These are phyloP conservation scores for Gymnosoma rotundatum DNA, from an alignment of 2,888 invertebrate genomes.

Conservation along the genomic window DNA sequence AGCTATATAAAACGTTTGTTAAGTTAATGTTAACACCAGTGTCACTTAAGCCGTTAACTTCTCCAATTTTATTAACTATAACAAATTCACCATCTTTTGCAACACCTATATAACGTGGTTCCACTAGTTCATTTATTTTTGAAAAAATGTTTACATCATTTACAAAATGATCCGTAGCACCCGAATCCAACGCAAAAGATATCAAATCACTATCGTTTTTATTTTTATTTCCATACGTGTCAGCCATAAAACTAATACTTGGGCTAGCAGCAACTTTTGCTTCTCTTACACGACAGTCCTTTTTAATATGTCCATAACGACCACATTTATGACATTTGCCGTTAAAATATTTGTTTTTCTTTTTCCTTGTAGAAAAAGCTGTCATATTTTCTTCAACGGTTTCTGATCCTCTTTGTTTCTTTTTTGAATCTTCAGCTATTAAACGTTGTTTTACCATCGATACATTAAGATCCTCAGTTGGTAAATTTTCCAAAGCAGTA, in stretches of 20 bases:
- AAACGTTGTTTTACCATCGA: neutral
- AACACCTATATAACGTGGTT: slow-evolving; percentile 19
- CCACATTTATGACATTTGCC: slow-evolving; percentile 4
- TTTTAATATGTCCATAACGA: neutral
- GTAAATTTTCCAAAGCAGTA: neutral
- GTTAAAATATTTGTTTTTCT: slow-evolving; percentile 8
- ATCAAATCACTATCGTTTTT: neutral
- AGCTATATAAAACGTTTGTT: neutral
- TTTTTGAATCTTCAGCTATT: neutral
- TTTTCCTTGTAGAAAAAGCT: neutral
- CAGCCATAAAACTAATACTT: slow-evolving; percentile 23
- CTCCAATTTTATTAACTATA: neutral
- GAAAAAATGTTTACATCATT: neutral
- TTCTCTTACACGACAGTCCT: slow-evolving; percentile 5
- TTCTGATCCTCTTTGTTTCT: neutral
- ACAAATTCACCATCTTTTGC: slow-evolving; percentile 23
- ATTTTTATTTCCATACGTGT: neutral
- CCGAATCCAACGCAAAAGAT: slow-evolving; percentile 22
- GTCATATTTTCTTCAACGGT: neutral
- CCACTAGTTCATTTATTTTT: slow-evolving; percentile 8
- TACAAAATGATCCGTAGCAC: slow-evolving; percentile 17
- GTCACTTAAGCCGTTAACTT: neutral
- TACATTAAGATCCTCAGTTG: neutral
- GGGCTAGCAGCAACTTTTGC: neutral
- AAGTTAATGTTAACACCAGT: neutral